Percentiles rank a stretch among this genome's conserved stretches.
Evolutionary conservation across 2,113 vertebrate genomes (phyloP).

Genomic region (Gulo gulo): DNA sequence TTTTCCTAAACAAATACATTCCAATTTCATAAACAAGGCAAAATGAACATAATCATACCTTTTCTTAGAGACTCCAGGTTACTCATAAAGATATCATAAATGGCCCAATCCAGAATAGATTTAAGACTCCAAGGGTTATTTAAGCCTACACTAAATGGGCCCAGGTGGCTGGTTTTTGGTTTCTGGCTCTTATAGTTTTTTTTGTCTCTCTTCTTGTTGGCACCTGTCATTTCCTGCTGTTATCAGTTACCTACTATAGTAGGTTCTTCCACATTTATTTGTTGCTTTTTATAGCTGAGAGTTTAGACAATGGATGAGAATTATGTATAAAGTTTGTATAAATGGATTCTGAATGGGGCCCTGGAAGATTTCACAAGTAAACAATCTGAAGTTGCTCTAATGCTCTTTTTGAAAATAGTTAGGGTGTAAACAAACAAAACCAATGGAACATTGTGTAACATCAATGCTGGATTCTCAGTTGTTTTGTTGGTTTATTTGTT

Average conservation of each 20-base stretch:
- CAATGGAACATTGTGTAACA: background rate
- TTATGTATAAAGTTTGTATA: background rate
- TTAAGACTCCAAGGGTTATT: background rate
- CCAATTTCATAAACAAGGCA: background rate
- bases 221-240: background rate
- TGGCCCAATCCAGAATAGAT: background rate
- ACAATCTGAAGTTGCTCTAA: background rate
- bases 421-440: background rate
- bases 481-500: background rate
- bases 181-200: background rate
- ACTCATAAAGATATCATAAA: background rate
- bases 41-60: background rate
- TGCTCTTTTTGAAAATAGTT: background rate
- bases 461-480: background rate
- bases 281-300: background rate
- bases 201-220: background rate
- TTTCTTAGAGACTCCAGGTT: background rate
- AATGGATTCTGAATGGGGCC: background rate
- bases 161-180: background rate
- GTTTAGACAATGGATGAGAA: background rate
- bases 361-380: background rate
- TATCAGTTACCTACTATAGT: background rate
- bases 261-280: background rate
- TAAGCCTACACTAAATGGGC: background rate
- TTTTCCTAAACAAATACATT: constrained; percentile 29